phyloP scores from a whole-genome alignment of 37 sponge, comb jelly and placozoan species.

The Halichondria panicea region DNA sequence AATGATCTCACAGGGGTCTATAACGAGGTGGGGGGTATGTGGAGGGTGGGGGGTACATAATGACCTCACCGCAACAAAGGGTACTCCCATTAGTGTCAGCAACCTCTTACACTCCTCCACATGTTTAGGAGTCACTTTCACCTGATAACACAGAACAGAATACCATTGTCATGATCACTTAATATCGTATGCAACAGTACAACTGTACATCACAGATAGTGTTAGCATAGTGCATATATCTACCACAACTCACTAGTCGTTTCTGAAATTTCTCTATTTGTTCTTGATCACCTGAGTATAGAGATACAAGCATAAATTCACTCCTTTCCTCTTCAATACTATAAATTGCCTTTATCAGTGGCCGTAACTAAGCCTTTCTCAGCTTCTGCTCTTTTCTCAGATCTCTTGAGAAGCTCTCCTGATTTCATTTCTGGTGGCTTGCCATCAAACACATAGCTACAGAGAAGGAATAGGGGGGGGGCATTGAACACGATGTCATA shows the following conservation, averaged over 20 bases:
- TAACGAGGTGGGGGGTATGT: neutral
- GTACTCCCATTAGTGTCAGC: slow-evolving; percentile 94
- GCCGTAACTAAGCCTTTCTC: slow-evolving; percentile 81
- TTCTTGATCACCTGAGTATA: slow-evolving; percentile 78
- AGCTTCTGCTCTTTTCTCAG: slow-evolving; percentile 93
- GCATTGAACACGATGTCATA: neutral
- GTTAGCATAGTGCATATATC: neutral
- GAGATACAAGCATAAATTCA: neutral
- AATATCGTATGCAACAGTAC: neutral
- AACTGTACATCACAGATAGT: neutral
- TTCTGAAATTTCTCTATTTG: slow-evolving; percentile 86
- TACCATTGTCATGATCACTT: neutral
- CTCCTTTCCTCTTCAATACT: neutral
- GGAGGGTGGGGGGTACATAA: neutral
- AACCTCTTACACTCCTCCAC: slow-evolving; percentile 89
- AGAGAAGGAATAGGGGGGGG: too few species aligned
- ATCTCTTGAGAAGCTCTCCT: slow-evolving; percentile 91
- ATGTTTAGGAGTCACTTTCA: slow-evolving; percentile 91
- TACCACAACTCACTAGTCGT: slow-evolving; percentile 64
- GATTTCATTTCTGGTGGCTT: slow-evolving; percentile 97
- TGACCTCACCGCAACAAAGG: slow-evolving; percentile 70
- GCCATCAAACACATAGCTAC: slow-evolving; percentile 96
- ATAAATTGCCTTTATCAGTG: slow-evolving; percentile 71
- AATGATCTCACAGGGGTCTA: neutral
- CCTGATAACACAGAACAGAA: slow-evolving; percentile 63